These are phyloP conservation scores for Indicator indicator DNA, from an alignment of 2,113 vertebrate genomes.

Conservation along the genomic window DNA sequence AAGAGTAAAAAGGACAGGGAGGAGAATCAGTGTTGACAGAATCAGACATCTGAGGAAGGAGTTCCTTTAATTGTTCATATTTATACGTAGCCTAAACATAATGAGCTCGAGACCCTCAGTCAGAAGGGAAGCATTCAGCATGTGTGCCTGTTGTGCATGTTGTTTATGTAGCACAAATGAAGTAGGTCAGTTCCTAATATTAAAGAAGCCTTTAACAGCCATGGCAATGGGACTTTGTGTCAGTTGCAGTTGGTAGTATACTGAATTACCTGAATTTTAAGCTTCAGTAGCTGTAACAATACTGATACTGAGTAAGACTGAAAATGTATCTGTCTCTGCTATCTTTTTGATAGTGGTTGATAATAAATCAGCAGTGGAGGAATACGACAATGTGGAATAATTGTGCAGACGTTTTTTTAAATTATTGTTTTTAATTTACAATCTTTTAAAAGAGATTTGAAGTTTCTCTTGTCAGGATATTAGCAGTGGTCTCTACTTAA, in stretches of 20 bases:
- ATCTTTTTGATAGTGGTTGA: not conserved
- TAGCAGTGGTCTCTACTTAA: not conserved
- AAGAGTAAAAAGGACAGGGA: not conserved
- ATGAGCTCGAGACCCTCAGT: not conserved
- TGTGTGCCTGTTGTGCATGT: rapidly evolving
- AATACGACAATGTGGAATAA: not conserved
- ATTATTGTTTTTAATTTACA: not conserved
- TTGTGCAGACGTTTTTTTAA: not conserved
- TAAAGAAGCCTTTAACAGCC: not conserved
- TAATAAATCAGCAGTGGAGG: not conserved
- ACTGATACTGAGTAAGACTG: not conserved
- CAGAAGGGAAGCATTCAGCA: not conserved
- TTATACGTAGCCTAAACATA: not conserved
- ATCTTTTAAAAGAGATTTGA: not conserved
- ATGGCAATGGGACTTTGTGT: not conserved
- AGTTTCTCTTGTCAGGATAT: not conserved
- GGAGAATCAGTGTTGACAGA: not conserved
- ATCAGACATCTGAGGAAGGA: not conserved
- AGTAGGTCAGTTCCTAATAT: not conserved
- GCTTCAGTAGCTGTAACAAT: not conserved
- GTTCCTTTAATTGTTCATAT: conserved; percentile 1
- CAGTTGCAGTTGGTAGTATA: not conserved
- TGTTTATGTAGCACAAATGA: not conserved
- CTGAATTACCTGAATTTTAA: not conserved
- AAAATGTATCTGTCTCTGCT: not conserved